Base-by-base conservation (phyloP, 2,797 vertebrate genomes). In the Delichon dasypus region DNA sequence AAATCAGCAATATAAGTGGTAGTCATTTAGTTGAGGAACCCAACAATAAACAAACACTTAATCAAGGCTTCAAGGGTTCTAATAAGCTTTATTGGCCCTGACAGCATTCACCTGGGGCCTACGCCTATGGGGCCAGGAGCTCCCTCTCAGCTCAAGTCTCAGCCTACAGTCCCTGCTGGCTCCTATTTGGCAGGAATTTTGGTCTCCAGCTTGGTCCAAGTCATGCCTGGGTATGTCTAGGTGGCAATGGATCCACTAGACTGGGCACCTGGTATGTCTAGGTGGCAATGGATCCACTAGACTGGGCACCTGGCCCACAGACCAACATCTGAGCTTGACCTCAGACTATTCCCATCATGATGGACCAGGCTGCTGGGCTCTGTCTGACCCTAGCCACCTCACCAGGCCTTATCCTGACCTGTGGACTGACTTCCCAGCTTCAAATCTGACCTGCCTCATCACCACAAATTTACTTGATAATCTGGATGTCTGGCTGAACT, bases 111-210 rank as follows among this genome's bases (percentile, higher is more conserved):
- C 8, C 8, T 36, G 8, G 20, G 16, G 4, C 22, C 38, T 44
- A 4, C 1, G 0, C 1, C 14, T 7, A 8, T 4, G 8, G 25
- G 32, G 16, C 14, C 22, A 73, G 62, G 40, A 78, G 44, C 10
- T 58, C 6, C 26, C 21, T 73, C 70, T 85, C 55, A 67, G 48
- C 32, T 77, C 18, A 64, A 29, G 19, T 13, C 29, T 74, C 30
- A 91, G 20, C 18, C n/a, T 66, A 66, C 13, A 40, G 7, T 34
- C 40, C n/a, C 55, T 62, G 27, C 22, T 38, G 47, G 54, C 19
- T 74, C 19, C 48, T 47, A 0, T 11, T 10, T 4, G 7, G 17
- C 15, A 65, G 70, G 16, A 71, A 48, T 29, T 25, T 11, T 36
- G 16, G 13, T 38, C 22, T 70, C 27, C 70, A 62, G n/a, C 3